Evolutionary conservation across 2,888 invertebrate species (phyloP).

Genomic region (Dyspetes luteomarginatus): DNA sequence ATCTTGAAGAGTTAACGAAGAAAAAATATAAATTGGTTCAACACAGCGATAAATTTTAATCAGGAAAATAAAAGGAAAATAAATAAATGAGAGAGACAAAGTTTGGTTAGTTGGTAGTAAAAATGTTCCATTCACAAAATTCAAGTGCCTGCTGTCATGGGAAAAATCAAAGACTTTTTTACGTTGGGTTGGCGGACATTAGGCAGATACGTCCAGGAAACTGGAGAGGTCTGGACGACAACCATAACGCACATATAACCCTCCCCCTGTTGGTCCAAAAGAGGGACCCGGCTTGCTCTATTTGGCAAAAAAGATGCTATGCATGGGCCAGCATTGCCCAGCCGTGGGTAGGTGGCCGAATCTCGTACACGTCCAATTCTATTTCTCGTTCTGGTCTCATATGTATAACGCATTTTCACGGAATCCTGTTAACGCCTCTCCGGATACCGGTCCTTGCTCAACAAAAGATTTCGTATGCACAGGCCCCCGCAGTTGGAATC

Average conservation of each 20-base stretch:
- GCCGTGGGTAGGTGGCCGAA: constrained; percentile 23
- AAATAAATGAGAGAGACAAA: neutral
- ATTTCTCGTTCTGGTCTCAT: constrained; percentile 44
- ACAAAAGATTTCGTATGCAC: constrained; percentile 46
- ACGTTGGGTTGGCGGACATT: constrained; percentile 8
- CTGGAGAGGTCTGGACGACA: constrained; percentile 2
- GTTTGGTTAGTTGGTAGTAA: too few species aligned
- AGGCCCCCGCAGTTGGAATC: constrained; percentile 12
- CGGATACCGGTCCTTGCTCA: constrained; percentile 69
- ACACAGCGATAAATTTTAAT: too few species aligned
- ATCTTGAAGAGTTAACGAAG: too few species aligned
- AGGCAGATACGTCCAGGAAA: constrained; percentile 31
- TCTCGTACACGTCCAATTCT: constrained; percentile 42
- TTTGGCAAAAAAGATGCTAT: constrained; percentile 38
- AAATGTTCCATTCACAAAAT: neutral
- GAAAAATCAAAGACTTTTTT: constrained; percentile 5
- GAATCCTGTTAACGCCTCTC: constrained; percentile 75
- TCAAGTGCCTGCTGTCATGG: neutral
- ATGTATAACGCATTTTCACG: constrained; percentile 55
- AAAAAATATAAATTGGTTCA: too few species aligned
- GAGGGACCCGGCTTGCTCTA: constrained; percentile 30
- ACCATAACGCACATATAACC: constrained; percentile 8
- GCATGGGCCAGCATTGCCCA: neutral
- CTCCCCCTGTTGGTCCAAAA: neutral
- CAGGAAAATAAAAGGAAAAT: too few species aligned